Evolutionary conservation across 2,797 vertebrate species (phyloP).

Genomic region (Leptatherina wallacei): DNA sequence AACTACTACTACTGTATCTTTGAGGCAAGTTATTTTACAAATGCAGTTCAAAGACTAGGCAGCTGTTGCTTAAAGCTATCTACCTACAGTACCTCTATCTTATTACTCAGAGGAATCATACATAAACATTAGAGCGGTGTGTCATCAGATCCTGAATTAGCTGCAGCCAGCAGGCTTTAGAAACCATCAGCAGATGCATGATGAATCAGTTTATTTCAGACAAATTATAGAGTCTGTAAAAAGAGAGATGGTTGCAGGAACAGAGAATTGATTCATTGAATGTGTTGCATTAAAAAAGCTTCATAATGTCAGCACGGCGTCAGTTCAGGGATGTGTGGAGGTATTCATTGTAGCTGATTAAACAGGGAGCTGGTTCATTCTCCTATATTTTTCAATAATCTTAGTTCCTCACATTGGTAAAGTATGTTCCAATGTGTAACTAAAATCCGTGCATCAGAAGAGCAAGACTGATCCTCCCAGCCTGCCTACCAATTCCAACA

Average conservation of each 20-base stretch:
- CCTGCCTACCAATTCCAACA: neutral
- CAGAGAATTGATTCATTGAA: constrained; percentile 11
- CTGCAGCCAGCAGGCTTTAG: constrained; percentile 38
- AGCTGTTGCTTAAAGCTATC: constrained; percentile 17
- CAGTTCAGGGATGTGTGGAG: constrained; percentile 7
- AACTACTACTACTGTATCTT: constrained; percentile 16
- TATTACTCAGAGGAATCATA: constrained; percentile 41
- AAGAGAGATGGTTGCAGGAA: constrained; percentile 7
- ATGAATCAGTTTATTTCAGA: constrained; percentile 43
- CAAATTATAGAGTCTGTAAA: constrained; percentile 32
- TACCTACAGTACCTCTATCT: constrained; percentile 22
- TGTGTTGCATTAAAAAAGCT: constrained; percentile 5
- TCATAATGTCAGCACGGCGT: neutral
- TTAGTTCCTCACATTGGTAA: neutral
- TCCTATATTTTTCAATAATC: neutral
- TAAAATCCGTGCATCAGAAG: neutral
- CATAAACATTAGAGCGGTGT: constrained; percentile 46
- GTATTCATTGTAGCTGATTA: constrained; percentile 9
- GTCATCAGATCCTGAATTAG: constrained; percentile 52
- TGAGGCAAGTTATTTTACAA: constrained; percentile 22
- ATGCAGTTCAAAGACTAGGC: neutral
- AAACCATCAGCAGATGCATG: constrained; percentile 29
- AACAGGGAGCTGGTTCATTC: constrained; percentile 1
- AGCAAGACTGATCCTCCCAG: neutral
- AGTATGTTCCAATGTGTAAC: neutral